These are phyloP conservation scores for Coendou prehensilis DNA, from an alignment of 2,797 vertebrate genomes.

Conservation along the genomic window DNA sequence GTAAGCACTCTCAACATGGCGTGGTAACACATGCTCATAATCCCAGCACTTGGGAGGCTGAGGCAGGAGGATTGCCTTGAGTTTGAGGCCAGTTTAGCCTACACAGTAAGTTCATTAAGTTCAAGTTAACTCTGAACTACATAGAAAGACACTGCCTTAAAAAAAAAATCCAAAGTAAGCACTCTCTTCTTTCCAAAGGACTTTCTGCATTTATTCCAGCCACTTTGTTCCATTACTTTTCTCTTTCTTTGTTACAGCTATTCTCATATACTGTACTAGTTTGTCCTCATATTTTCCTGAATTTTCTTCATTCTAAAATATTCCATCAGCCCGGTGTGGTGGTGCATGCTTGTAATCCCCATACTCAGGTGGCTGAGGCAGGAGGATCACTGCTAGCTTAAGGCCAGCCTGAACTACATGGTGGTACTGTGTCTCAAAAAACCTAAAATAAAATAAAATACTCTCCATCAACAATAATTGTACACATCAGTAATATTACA, in stretches of 20 bases:
- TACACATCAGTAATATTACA: neutral
- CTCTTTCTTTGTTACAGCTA: neutral
- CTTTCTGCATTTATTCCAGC: neutral
- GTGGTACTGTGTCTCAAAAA: neutral
- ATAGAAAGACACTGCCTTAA: no score
- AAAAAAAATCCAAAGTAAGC: neutral
- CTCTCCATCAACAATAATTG: neutral
- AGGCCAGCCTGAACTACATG: neutral
- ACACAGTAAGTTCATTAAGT: neutral
- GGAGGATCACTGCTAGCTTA: neutral
- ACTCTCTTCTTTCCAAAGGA: neutral
- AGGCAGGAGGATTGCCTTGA: neutral
- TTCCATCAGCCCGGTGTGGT: neutral
- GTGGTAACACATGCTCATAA: neutral
- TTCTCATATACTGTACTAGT: neutral
- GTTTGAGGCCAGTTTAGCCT: neutral
- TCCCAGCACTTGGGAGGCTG: neutral
- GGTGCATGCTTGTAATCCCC: neutral
- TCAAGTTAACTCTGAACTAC: no score
- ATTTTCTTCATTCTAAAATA: slow-evolving; percentile 8
- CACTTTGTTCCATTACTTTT: neutral
- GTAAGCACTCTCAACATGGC: neutral
- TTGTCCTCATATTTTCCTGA: neutral
- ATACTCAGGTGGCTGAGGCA: neutral
- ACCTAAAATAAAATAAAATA: neutral